phyloP scores from a whole-genome alignment of 1,140 invertebrate species.

The Spodoptera frugiperda region DNA sequence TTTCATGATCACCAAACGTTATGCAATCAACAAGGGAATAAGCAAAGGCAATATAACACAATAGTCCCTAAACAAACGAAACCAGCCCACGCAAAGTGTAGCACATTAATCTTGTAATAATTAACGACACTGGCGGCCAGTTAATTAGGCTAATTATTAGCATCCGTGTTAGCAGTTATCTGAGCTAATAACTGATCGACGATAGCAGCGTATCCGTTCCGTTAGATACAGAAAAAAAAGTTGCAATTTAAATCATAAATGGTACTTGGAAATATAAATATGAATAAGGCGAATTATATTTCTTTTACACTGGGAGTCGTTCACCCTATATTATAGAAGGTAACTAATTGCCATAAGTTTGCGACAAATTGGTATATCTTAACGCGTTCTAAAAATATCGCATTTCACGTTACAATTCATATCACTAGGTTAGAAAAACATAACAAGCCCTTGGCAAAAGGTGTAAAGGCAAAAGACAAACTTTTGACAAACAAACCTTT shows the following conservation, averaged over 20 bases:
- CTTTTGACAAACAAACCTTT: too few species aligned
- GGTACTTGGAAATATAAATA: neutral
- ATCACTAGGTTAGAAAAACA: too few species aligned
- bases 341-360: too few species aligned
- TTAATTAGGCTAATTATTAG: constrained; percentile 30
- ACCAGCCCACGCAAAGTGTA: constrained; percentile 8
- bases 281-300: neutral
- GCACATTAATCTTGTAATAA: constrained; percentile 16
- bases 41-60: neutral
- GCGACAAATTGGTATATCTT: too few species aligned
- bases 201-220: constrained; percentile 20
- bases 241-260: constrained; percentile 1
- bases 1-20: too few species aligned
- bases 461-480: too few species aligned
- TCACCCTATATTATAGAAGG: too few species aligned
- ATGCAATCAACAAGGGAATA: too few species aligned
- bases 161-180: constrained; percentile 29
- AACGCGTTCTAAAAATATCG: too few species aligned
- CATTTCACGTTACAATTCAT: too few species aligned
- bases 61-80: constrained; percentile 21
- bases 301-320: too few species aligned
- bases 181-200: constrained; percentile 32
- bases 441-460: too few species aligned
- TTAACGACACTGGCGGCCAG: constrained; percentile 2
- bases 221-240: neutral